Evolutionary conservation across 2,888 invertebrate species (phyloP), one percentile per base, ranked within the genome.

Genomic region (Macrosiphum euphorbiae): DNA sequence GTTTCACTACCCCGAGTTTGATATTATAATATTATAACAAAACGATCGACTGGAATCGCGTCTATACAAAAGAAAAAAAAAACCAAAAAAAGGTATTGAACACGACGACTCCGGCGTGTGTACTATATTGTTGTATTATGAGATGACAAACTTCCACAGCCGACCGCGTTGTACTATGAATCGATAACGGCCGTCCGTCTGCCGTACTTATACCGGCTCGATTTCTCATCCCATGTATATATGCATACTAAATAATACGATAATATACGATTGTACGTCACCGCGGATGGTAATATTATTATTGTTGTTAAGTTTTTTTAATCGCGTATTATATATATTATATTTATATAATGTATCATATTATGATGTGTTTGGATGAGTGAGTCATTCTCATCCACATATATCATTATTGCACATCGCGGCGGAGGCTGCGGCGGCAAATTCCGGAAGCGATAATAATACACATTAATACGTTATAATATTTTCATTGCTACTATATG

Each of bases 131-230:
- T 58, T 26, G 8, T 58, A 78, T 78, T 44, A 44, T 44, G 7
- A 35, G 0, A 61, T 13, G 67, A 20, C 67, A 16, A 35, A 78
- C 67, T 78, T 8, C 58, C 44, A 26, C 24, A 11, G 26, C 50
- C 44, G 24, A 44, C 85, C 44, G 91, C 85, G 44, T 85, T 91
- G n/a, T n/a, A 85, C 85, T 91, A 44, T 44, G n/a, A 91, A 41
- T 52, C 44, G n/a, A 85, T 55, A 55, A 85, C 85, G 85, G 55
- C 28, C 41, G 55, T 85, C 20, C 41, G 55, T 85, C 55, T 44
- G 84, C 20, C n/a, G 41, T 91, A 85, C 44, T 58, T 91, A 91
- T 85, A 85, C 13, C 41, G 44, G 20, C 5, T 55, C 55, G 55
- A 85, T 8, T 84, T 84, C 16, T 84, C 28, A 55, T 85, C 55